Evolutionary conservation across 2,113 vertebrate genomes (phyloP).

Genomic region (Saimiri boliviensis): DNA sequence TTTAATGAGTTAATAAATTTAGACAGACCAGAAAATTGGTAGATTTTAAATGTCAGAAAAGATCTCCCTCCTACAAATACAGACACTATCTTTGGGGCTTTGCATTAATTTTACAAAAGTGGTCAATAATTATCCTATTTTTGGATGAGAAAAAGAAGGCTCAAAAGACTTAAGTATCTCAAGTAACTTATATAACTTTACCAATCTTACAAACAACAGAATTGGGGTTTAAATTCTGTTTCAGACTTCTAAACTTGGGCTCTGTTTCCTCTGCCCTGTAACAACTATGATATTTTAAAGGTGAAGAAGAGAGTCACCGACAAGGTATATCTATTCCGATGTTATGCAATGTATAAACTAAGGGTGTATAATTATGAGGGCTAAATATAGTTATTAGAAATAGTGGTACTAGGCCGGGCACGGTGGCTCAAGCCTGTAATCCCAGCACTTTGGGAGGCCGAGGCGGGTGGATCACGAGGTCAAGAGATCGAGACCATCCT

Average conservation of each 20-base stretch:
- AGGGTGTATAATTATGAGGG: background rate
- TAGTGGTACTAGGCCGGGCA: background rate
- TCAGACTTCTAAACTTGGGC: background rate
- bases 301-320: background rate
- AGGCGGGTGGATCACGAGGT: too few species aligned
- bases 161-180: background rate
- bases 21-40: background rate
- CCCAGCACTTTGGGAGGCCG: too few species aligned
- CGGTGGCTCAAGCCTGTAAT: too few species aligned
- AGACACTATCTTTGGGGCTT: background rate
- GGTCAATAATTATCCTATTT: background rate
- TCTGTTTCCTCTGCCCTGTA: background rate
- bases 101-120: background rate
- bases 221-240: background rate
- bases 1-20: background rate
- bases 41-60: slow-evolving; percentile 20
- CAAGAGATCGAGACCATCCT: too few species aligned
- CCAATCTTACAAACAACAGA: background rate
- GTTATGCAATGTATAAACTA: background rate
- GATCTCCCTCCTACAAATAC: background rate
- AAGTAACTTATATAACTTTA: background rate
- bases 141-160: background rate
- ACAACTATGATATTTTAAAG: background rate
- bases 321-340: background rate
- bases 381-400: background rate